phyloP scores from a whole-genome alignment of 2,888 invertebrate species.

The Argyresthia albistria region DNA sequence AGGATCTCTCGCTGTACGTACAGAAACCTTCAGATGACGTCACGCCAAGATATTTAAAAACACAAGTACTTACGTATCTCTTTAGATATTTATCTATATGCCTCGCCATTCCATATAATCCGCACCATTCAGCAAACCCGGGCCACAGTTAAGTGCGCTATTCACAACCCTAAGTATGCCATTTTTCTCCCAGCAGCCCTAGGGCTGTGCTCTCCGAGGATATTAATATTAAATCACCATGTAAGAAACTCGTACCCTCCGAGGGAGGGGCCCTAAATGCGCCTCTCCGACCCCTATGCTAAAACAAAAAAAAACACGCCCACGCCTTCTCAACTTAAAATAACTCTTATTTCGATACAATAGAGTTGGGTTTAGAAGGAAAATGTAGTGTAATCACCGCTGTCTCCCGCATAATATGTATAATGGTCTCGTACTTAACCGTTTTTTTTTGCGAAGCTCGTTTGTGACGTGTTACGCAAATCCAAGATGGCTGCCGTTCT shows the following conservation, averaged over 20 bases:
- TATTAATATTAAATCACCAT: conserved; percentile 64
- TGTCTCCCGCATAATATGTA: conserved; percentile 54
- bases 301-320: conserved; percentile 36
- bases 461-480: conserved; percentile 57
- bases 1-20: too few species aligned
- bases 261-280: conserved; percentile 55
- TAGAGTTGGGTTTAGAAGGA: conserved; percentile 25
- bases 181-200: conserved; percentile 43
- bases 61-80: too few species aligned
- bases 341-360: conserved; percentile 11
- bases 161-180: conserved; percentile 37
- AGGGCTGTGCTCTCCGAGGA: conserved; percentile 21
- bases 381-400: conserved; percentile 42
- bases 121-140: conserved; percentile 12
- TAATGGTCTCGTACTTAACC: conserved; percentile 55
- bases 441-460: conserved; percentile 49
- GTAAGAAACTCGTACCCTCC: conserved; percentile 55
- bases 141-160: conserved; percentile 35
- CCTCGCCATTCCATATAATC: conserved; percentile 8
- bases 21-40: too few species aligned
- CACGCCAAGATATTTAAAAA: too few species aligned
- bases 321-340: conserved; percentile 16
- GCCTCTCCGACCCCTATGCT: conserved; percentile 44
- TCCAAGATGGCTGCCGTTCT: conserved; percentile 51
- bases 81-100: too few species aligned